Base-by-base conservation (phyloP, 2,797 vertebrate species). In the Cossypha polioptera region DNA sequence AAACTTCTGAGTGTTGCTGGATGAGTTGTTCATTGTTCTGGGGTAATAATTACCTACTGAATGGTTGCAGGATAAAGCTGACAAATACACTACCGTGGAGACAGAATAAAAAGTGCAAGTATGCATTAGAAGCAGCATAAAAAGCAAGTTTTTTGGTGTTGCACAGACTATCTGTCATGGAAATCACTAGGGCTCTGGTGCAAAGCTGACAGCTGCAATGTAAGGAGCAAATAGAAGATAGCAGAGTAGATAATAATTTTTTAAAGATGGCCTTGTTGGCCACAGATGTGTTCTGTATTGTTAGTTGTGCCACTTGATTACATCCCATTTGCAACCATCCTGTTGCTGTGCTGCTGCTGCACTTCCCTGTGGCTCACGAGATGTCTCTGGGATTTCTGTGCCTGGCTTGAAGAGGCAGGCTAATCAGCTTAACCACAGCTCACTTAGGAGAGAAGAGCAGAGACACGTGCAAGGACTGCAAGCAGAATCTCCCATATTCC, bases 1-100 rank as follows among this genome's bases (percentile, higher is more conserved):
- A 91, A 79, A 95, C 31, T 91, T 91, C 14, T 8, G 5, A 77
- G 26, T 22, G 35, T 68, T 90, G 50, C 86, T 93, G 81, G 42
- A 71, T 80, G 88, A 89, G 86, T 57, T 91, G 54, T 82, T 89
- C 84, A 31, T 87, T 92, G 77, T 88, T 90, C 53, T 68, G 51
- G 25, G 47, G 33, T 83, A 82, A 93, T 89, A 92, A 96, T 94
- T 89, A 87, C 86, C 53, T 48, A 31, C 35, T 47, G 67, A 93
- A 80, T 74, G 18, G 65, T 74, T 87, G 45, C 59, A 76, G 68
- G 68, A 77, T 87, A 89, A 80, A 73, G 19, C 53, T 95, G 62
- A 66, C 71, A 90, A 93, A 85, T 50, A 88, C 47, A 59, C 43
- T 73, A 45, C 59, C 62, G 55, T 50, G 29, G 74, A 91, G 88